Conservation (phyloP, 2,797 vertebrate species). For the Balearica regulorum region DNA sequence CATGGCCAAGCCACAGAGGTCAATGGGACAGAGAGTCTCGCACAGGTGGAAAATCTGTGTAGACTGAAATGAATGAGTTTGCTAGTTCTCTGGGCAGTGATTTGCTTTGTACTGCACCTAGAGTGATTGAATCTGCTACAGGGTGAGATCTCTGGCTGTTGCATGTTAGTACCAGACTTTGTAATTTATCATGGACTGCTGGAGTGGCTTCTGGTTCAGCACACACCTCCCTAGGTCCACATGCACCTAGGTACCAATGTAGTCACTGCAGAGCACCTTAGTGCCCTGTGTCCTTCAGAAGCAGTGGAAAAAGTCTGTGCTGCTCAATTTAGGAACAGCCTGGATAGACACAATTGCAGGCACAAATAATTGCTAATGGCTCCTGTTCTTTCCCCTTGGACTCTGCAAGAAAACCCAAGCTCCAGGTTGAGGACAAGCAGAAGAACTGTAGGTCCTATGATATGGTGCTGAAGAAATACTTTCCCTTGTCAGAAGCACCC, state of each 20-base stretch:
- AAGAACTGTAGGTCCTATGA: not conserved
- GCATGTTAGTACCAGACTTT: not conserved
- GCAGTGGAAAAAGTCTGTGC: not conserved
- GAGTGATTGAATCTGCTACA: not conserved
- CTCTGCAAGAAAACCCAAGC: not conserved
- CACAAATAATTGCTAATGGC: not conserved
- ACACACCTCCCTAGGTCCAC: not conserved
- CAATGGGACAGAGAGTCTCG: not conserved
- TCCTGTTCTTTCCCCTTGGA: not conserved
- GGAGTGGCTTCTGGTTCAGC: not conserved
- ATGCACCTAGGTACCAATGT: not conserved
- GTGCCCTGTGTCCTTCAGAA: not conserved
- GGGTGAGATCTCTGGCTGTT: not conserved
- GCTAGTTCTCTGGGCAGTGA: not conserved
- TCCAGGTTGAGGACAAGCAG: not conserved
- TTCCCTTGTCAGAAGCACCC: not conserved
- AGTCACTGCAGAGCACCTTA: not conserved
- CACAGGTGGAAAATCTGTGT: not conserved
- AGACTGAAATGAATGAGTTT: not conserved
- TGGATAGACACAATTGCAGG: not conserved
- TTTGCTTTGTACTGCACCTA: not conserved
- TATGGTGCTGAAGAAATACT: not conserved
- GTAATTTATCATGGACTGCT: not conserved
- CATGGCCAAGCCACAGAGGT: not conserved
- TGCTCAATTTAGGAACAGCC: not conserved